Percentiles rank a stretch among this genome's conserved stretches.
These are phyloP conservation scores for Caenorhabditis angaria DNA, from an alignment of 2,888 invertebrate species.

Conservation along the genomic window DNA sequence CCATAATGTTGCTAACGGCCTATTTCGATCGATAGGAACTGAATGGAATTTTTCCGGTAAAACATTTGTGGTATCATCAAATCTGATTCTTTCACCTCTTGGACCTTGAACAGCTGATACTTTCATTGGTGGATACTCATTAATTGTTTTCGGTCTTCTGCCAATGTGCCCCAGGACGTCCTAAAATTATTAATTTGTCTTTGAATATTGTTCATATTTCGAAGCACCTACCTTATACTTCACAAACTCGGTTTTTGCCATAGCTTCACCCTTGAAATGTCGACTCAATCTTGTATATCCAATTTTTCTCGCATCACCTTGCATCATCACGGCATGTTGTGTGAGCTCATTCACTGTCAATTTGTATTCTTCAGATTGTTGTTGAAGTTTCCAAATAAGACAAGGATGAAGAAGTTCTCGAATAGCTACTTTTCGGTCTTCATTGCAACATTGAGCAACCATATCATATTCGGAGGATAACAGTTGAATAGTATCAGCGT, in stretches of 20 bases:
- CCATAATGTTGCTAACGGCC: not conserved
- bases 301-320: conserved; percentile 10
- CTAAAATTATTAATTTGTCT: not conserved
- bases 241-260: not conserved
- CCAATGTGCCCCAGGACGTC: conserved; percentile 3
- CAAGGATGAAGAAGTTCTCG: not conserved
- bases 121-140: not conserved
- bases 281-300: not conserved
- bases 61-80: not conserved
- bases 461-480: conserved; percentile 1
- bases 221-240: conserved; percentile 6
- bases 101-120: conserved; percentile 23
- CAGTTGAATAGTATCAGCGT: not conserved
- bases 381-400: not conserved
- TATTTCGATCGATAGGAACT: not conserved
- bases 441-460: conserved; percentile 3
- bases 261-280: conserved; percentile 2
- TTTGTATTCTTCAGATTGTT: not conserved
- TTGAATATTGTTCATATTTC: not conserved
- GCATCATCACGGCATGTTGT: conserved; percentile 6
- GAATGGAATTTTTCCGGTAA: not conserved
- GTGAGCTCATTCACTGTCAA: conserved; percentile 5
- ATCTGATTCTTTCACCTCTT: conserved; percentile 29
- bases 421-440: conserved; percentile 1
- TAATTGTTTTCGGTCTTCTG: not conserved